These are phyloP conservation scores for Saccopteryx leptura DNA, from an alignment of 2,113 vertebrate species.

Conservation along the genomic window DNA sequence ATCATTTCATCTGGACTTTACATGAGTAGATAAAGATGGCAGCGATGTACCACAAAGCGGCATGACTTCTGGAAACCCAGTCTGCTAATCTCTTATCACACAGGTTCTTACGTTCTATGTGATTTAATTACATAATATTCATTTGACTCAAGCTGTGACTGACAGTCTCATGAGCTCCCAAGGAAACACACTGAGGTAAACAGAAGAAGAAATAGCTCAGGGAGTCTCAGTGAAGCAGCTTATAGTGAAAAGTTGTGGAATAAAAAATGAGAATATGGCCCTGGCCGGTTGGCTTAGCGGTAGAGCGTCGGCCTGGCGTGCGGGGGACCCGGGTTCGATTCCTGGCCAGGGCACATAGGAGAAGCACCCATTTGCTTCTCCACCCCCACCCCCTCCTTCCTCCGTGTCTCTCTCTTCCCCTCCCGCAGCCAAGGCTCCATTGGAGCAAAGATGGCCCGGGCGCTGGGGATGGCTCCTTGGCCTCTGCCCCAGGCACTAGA, in stretches of 20 bases:
- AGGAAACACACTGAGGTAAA: not conserved
- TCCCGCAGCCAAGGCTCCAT: too few relatives aligned
- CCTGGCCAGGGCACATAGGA: too few relatives aligned
- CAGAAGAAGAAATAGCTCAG: conserved; percentile 35
- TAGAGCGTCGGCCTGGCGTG: too few relatives aligned
- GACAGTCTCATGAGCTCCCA: not conserved
- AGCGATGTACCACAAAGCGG: not conserved
- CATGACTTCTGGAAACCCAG: conserved; percentile 59
- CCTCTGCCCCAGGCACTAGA: too few relatives aligned
- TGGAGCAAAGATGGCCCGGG: too few relatives aligned
- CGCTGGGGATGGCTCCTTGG: too few relatives aligned
- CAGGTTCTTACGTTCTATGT: conserved; percentile 10
- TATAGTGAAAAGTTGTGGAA: not conserved
- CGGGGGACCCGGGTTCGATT: too few relatives aligned
- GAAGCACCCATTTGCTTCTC: too few relatives aligned
- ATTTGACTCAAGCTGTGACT: conserved; percentile 40
- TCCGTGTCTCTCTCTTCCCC: too few relatives aligned
- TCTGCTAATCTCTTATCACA: conserved; percentile 26
- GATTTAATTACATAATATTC: conserved; percentile 26
- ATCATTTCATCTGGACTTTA: conserved; percentile 50
- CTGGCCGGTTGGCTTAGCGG: too few relatives aligned
- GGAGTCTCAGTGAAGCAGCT: not conserved
- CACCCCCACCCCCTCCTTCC: too few relatives aligned
- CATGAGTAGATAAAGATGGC: conserved; percentile 41
- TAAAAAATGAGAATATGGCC: not conserved